A percentile compares a stretch with the other conserved stretches of the same genome.
Conservation (phyloP, 2,888 invertebrate genomes). For the Ctena decussata region DNA sequence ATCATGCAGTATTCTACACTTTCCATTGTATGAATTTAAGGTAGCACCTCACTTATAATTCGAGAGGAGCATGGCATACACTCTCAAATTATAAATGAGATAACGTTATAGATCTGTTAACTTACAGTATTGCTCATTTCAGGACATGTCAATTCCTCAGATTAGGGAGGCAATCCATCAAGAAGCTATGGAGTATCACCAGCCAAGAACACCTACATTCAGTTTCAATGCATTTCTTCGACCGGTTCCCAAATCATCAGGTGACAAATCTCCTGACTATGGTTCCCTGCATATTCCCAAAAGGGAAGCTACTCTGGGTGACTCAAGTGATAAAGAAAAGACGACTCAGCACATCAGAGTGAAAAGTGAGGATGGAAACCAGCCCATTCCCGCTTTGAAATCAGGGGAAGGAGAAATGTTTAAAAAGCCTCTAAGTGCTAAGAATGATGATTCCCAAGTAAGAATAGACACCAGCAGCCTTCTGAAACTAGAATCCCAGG, state of each 20-base stretch:
- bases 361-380: background rate
- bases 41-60: too few relatives aligned
- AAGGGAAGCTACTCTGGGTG: background rate
- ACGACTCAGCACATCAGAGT: background rate
- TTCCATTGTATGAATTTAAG: too few relatives aligned
- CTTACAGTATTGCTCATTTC: too few relatives aligned
- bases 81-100: too few relatives aligned
- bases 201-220: constrained; percentile 75
- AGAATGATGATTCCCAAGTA: constrained; percentile 51
- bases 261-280: background rate
- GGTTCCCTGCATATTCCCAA: background rate
- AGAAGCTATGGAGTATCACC: constrained; percentile 85
- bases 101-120: too few relatives aligned
- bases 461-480: constrained; percentile 63
- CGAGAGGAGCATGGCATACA: too few relatives aligned
- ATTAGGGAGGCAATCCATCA: constrained; percentile 84
- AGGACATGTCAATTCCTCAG: constrained; percentile 81
- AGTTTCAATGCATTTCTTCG: constrained; percentile 79
- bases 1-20: too few relatives aligned
- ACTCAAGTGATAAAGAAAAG: background rate
- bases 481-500: constrained; percentile 59
- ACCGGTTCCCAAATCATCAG: constrained; percentile 76
- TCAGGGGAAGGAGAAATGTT: constrained; percentile 58
- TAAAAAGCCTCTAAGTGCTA: constrained; percentile 66
- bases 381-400: constrained; percentile 3